phyloP scores from a whole-genome alignment of 1,140 invertebrate genomes.

The Kradibia gibbosae region DNA sequence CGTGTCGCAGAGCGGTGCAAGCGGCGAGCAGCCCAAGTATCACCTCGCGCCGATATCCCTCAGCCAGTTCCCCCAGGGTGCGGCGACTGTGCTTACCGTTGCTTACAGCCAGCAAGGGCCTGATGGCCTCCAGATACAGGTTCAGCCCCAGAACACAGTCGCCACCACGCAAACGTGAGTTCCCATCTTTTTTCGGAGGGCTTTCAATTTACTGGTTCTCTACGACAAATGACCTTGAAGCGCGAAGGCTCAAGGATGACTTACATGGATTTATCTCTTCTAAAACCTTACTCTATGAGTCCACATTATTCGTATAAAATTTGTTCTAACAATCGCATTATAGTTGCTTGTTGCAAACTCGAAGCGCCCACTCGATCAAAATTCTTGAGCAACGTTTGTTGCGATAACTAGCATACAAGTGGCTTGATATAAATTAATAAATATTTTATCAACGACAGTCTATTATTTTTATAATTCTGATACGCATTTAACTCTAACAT shows the following conservation, averaged over 20 bases:
- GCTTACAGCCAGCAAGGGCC: conserved; percentile 78
- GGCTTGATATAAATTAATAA: no score
- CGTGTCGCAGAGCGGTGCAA: conserved; percentile 71
- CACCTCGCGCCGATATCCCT: conserved; percentile 79
- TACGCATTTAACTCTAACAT: background rate
- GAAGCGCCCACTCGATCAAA: no score
- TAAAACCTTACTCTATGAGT: no score
- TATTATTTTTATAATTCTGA: background rate
- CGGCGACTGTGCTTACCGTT: conserved; percentile 80
- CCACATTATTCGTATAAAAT: no score
- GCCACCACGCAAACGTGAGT: conserved; percentile 71
- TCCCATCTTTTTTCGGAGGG: background rate
- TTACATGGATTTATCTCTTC: no score
- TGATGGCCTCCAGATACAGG: conserved; percentile 75
- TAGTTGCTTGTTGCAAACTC: no score
- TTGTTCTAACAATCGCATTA: no score
- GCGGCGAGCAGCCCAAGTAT: conserved; percentile 78
- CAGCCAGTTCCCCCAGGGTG: conserved; percentile 73
- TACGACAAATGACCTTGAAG: no score
- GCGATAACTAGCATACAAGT: no score
- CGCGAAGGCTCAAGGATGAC: no score
- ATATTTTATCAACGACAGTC: background rate
- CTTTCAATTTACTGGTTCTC: no score
- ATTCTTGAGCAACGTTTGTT: no score
- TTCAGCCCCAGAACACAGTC: conserved; percentile 71